Percentiles rank a stretch among this genome's conserved stretches.
Evolutionary conservation across 2,888 invertebrate genomes (phyloP).

Genomic region (Drosophila trichaetosa): DNA sequence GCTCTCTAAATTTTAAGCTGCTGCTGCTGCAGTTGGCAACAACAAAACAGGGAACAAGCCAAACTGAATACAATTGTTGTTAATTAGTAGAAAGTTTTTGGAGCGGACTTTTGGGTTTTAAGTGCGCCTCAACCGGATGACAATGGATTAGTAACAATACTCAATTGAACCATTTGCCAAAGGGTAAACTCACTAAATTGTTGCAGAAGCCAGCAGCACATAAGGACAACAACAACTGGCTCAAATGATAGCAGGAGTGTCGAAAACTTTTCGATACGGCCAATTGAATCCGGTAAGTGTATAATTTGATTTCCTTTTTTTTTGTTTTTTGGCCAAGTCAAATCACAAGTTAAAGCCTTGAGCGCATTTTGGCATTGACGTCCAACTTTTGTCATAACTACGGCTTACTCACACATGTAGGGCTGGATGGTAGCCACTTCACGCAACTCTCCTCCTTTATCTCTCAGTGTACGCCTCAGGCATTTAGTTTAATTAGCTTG

Average conservation of each 20-base stretch:
- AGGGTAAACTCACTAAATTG: constrained; percentile 11
- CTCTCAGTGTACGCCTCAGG: constrained; percentile 13
- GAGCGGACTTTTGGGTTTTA: constrained; percentile 9
- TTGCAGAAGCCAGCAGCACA: constrained; percentile 4
- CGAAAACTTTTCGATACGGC: constrained; percentile 29
- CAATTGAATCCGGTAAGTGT: constrained; percentile 29
- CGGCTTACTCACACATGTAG: constrained; percentile 10
- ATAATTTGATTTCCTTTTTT: neutral
- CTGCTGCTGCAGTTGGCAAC: constrained; percentile 36
- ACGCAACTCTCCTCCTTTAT: neutral
- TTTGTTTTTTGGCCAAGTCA: constrained; percentile 17
- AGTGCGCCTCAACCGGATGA: constrained; percentile 49
- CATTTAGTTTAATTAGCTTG: constrained; percentile 66
- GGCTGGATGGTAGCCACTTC: constrained; percentile 28
- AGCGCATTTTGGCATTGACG: constrained; percentile 56
- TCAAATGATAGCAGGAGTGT: constrained; percentile 20
- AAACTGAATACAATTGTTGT: constrained; percentile 14
- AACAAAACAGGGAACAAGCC: neutral
- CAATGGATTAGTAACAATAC: constrained; percentile 55
- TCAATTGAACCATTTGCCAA: constrained; percentile 35
- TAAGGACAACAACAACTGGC: constrained; percentile 9
- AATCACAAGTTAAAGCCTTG: constrained; percentile 60
- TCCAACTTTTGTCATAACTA: constrained; percentile 65
- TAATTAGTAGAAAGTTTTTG: constrained; percentile 62
- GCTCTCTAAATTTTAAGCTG: constrained; percentile 14